Base-by-base conservation (phyloP, 1,140 invertebrate genomes). In the Drosophila sp. region DNA sequence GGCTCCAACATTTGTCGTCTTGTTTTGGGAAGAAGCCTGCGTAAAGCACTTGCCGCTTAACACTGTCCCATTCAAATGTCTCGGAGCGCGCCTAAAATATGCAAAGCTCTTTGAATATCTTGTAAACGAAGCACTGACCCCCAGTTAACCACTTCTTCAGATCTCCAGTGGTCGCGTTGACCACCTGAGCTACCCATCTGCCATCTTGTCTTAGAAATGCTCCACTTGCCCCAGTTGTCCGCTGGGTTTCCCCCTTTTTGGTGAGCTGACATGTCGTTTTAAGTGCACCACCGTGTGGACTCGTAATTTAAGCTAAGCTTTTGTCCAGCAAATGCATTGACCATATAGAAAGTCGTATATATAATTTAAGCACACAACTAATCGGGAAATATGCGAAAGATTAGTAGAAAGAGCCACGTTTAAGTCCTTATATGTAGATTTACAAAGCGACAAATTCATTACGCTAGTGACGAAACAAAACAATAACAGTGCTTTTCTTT, bases 61-160 rank as follows among this genome's bases (percentile, higher is more conserved):
- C n/a, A n/a, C n/a, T 66, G 69, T 56, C 64, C 82, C 78, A 87
- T 89, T 87, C 82, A 86, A 86, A 86, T 87, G 83, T 89, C 83
- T 67, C 67, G 72, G 38, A 59, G 71, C 63, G 71, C 83, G 70
- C 72, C 76, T 87, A 82, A 87, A 87, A 87, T 87, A 87, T 87
- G 86, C 83, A 87, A 87, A 87, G 78, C 83, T 89, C 65, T 78
- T 82, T 82, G 84, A 89, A 82, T 76, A 86, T 78, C 83, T 83
- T 89, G 76, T 79, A 89, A 87, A 54, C 79, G 62, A 77, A 65
- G 79, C 83, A 77, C 65, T 87, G 83, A 89, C 83, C 83, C 79
- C 83, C 64, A 82, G 63, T 18, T 18, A 11, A 14, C 4, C 29
- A 46, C 32, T 46, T 40, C 16, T 29, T 43, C 36, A 57, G n/a